phyloP scores from a whole-genome alignment of 2,888 invertebrate genomes.

The Agrochola circellaris region DNA sequence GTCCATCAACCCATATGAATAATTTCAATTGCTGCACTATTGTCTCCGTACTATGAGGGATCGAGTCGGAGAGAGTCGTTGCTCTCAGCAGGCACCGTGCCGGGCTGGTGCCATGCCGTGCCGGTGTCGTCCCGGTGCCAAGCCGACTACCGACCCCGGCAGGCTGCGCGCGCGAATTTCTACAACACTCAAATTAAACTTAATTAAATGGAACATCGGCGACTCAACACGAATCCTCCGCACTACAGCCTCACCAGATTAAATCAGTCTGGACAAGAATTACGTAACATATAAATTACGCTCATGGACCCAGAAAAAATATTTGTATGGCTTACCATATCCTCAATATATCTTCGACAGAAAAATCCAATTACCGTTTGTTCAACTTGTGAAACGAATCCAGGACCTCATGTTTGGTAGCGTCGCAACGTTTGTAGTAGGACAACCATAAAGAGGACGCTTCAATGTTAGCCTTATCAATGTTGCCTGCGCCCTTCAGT shows the following conservation, averaged over 20 bases:
- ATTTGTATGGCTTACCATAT: neutral
- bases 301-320: no score
- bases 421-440: neutral
- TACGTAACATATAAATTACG: neutral
- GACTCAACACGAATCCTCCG: conserved; percentile 12
- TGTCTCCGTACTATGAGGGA: neutral
- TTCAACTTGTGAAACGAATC: neutral
- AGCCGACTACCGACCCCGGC: neutral
- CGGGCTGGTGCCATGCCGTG: neutral
- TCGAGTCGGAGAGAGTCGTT: neutral
- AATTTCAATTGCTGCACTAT: neutral
- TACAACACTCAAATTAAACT: conserved; percentile 19
- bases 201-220: conserved; percentile 45
- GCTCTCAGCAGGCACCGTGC: neutral
- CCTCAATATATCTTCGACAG: no score
- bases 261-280: conserved; percentile 5
- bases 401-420: neutral
- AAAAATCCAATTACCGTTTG: no score
- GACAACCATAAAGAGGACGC: neutral
- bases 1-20: neutral
- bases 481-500: neutral
- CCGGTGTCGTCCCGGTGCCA: neutral
- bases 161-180: neutral
- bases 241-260: neutral
- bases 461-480: neutral